These are phyloP conservation scores for Eulemur albifrons DNA, from an alignment of 2,797 vertebrate genomes.

Conservation along the genomic window DNA sequence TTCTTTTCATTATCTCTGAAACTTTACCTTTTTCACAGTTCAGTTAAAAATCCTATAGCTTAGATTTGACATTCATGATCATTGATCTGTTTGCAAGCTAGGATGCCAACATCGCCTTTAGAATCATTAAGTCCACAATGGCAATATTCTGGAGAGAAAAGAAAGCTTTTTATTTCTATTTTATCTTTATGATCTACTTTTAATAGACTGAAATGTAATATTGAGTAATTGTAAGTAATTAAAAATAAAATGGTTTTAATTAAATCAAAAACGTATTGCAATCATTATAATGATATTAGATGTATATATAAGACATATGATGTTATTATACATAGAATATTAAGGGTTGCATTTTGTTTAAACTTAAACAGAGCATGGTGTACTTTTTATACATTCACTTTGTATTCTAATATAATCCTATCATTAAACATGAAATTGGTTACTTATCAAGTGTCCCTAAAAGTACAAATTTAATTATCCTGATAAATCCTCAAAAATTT, in stretches of 20 bases:
- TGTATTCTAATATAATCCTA: not conserved
- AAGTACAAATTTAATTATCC: not conserved
- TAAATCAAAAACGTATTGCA: not conserved
- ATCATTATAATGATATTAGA: not conserved
- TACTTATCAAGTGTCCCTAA: not conserved
- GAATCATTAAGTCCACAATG: conserved; percentile 58
- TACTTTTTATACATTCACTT: not conserved
- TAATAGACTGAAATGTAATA: not conserved
- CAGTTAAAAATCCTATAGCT: conserved; percentile 55
- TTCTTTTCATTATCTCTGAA: conserved; percentile 51
- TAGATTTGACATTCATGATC: conserved; percentile 54
- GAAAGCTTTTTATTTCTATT: not conserved
- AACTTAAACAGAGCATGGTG: not conserved
- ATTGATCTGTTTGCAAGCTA: conserved; percentile 41
- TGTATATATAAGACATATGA: not conserved
- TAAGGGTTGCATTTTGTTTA: not conserved
- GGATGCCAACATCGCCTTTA: conserved; percentile 20
- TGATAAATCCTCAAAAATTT: not conserved
- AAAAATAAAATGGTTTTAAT: not conserved
- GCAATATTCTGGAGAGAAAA: not conserved
- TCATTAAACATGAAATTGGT: not conserved
- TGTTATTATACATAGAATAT: not conserved
- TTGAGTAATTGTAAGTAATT: not conserved
- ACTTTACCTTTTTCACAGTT: conserved; percentile 63
- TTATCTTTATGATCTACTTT: conserved; percentile 34